Conservation (phyloP, 2,113 vertebrate genomes). For the Plotosus lineatus region DNA sequence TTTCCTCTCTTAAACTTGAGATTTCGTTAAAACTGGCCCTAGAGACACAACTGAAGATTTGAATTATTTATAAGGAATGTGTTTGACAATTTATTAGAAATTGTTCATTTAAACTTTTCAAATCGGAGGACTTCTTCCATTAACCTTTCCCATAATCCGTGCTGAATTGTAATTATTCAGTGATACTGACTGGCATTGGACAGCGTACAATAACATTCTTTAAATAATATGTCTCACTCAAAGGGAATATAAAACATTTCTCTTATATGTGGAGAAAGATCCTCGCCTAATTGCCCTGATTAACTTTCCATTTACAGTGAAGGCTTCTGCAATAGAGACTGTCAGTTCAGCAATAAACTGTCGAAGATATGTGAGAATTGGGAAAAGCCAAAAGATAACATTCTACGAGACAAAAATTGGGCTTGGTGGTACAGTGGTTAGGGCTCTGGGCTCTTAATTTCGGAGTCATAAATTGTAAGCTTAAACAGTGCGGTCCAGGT, state of each 20-base stretch:
- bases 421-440: too few relatives aligned
- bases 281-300: background rate
- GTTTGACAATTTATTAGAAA: constrained; percentile 27
- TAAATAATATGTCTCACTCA: constrained; percentile 2
- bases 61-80: background rate
- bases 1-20: background rate
- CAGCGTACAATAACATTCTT: background rate
- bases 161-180: background rate
- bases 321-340: background rate
- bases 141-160: background rate
- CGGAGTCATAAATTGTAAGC: too few relatives aligned
- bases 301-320: background rate
- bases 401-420: too few relatives aligned
- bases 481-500: too few relatives aligned
- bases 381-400: background rate
- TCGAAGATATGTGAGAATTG: background rate
- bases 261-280: background rate
- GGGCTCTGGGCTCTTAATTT: too few relatives aligned
- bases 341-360: background rate
- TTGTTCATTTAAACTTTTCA: constrained; percentile 23
- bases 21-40: background rate
- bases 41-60: constrained; percentile 1
- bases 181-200: background rate
- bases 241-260: background rate
- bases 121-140: constrained; percentile 3